Base-by-base conservation (phyloP, 2,888 invertebrate genomes). In the Phania funesta region DNA sequence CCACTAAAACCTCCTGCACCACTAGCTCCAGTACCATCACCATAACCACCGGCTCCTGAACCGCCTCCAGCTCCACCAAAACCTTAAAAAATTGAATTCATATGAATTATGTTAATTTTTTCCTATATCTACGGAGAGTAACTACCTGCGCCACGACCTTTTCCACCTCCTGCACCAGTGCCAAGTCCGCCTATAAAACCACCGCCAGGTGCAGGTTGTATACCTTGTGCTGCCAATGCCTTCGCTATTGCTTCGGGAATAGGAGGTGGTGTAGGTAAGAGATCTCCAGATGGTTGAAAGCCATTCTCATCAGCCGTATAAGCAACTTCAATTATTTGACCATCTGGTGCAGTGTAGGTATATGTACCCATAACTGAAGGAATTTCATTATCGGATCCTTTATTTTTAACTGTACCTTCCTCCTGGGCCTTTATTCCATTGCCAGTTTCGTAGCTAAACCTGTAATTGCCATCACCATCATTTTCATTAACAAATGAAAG, bases 231-330 rank as follows among this genome's bases (percentile, higher is more conserved):
- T 60, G 92, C 93, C 58, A 94, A 87, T 0, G 93, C 92, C 86
- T 92, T 93, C 73, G 92, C 91, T 84, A 94, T 94, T 38, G 93
- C 94, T 85, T 92, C 93, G n/a, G 94, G 94, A 83, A 94, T 93
- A 67, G 94, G 94, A 3, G 94, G 94, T 7, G 94, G 92, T 0
- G 93, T 93, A 16, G 94, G 94, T 56, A 94, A 87, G 84, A 94
- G 93, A 26, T 91, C 92, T 8, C 91, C 91, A 80, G 92, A 91
- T 1, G 94, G 93, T 77, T 93, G 93, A 89, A 94, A 94, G 65
- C 94, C 94, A 82, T 93, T 94, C 87, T 94, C 94, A 86, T 94
- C 94, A 48, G 94, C 94, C 1, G 93, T 92, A 86, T 94, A 94
- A n/a, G 92, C 92, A 16, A 94, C 89, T 68, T 92, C 92, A 80